Evolutionary conservation across 2,113 vertebrate species (phyloP), one percentile per base, ranked within the genome.

Genomic region (Salminus brasiliensis): DNA sequence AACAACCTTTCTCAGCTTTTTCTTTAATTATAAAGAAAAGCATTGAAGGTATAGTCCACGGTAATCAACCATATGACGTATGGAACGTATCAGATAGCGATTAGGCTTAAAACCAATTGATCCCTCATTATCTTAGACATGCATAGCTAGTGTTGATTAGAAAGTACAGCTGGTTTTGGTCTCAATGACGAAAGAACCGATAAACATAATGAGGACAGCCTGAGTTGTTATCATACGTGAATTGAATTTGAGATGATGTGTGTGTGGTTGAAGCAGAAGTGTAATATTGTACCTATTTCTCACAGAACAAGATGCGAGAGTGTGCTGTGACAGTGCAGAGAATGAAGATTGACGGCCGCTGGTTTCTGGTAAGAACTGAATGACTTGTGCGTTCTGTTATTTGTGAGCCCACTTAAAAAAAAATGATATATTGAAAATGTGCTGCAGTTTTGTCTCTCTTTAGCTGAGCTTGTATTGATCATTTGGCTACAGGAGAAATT

Each of bases 241-340:
- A 29, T 9, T n/a, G 15, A 6, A 36, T 47, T 39, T 39, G 29
- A 63, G 13, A 29, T 53, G 16, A 9, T 2, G 39, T 62, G 72
- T 34, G 32, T 57, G 45, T 66, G 63, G 16, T 29, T 66, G 4
- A 62, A 36, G 27, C 9, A 67, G 39, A 53, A 34, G 3, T 55
- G 15, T 43, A 72, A 57, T 74, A 41, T 6, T 29, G 74, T 66
- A 11, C 53, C 79, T 82, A 1, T 71, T 76, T 45, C 65, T 75
- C 29, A 85, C 80, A 96, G 94, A 91, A 89, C 83, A 91, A 94
- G 76, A 93, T 96, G 93, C 74, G 81, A 74, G 94, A 95, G 34
- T 93, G 93, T 76, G 93, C 86, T 13, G 55, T 0, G 2, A 73
- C 88, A 0, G 83, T 93, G 11, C 89, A 87, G 84, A 93, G 85